Evolutionary conservation across 2,797 vertebrate species (phyloP).

Genomic region (Lepidocolaptes lacrymiger): DNA sequence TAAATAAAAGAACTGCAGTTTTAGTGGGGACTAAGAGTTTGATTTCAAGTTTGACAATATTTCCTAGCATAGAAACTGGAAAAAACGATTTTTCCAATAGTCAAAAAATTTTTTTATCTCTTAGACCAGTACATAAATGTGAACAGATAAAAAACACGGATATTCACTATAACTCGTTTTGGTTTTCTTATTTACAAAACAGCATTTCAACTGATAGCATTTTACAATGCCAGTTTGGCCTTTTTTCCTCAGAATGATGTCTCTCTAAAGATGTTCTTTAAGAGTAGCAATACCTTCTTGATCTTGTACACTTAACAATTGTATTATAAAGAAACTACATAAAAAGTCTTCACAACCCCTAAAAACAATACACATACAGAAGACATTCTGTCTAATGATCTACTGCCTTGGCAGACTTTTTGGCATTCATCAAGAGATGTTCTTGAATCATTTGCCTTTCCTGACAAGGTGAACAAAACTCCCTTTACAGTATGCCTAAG

Average conservation of each 20-base stretch:
- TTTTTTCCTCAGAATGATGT: background rate
- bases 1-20: background rate
- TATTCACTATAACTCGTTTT: background rate
- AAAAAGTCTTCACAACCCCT: background rate
- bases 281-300: background rate
- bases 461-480: background rate
- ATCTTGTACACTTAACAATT: background rate
- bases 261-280: background rate
- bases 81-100: background rate
- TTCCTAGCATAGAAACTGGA: background rate
- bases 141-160: background rate
- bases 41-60: background rate
- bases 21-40: background rate
- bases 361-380: background rate
- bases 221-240: background rate
- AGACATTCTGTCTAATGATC: background rate
- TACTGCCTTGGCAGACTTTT: background rate
- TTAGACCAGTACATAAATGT: background rate
- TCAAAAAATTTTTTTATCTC: background rate
- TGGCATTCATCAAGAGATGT: background rate
- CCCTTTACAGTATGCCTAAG: background rate
- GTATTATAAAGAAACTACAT: background rate
- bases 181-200: background rate
- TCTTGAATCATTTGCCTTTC: background rate
- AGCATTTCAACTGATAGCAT: background rate